These are phyloP conservation scores for Pomacea maculata DNA, from an alignment of 1,140 invertebrate genomes.

Conservation along the genomic window DNA sequence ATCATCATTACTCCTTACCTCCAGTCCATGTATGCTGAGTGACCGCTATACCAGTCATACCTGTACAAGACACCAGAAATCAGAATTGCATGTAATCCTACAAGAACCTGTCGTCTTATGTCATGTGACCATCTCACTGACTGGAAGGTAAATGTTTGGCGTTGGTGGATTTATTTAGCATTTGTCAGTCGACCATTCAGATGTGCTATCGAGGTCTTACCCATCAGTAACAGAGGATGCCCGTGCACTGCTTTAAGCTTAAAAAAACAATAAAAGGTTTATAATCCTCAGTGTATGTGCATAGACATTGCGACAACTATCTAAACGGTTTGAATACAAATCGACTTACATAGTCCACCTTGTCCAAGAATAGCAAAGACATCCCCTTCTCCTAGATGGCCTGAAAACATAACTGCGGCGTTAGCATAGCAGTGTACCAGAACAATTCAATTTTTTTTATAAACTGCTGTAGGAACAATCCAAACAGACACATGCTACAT, in stretches of 20 bases:
- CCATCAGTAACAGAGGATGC: neutral
- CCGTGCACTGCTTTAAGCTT: neutral
- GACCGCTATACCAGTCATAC: neutral
- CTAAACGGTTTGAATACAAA: neutral
- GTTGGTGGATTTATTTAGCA: too few species aligned
- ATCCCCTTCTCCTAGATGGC: constrained; percentile 41
- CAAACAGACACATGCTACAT: neutral
- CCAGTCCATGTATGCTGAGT: constrained; percentile 2
- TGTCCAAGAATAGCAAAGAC: constrained; percentile 51
- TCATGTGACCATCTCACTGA: too few species aligned
- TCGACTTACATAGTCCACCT: constrained; percentile 38
- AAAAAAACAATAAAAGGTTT: neutral
- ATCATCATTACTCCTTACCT: neutral
- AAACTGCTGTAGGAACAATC: too few species aligned
- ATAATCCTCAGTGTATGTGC: neutral
- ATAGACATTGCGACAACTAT: neutral
- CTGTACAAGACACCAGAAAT: constrained; percentile 2
- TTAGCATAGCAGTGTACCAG: neutral
- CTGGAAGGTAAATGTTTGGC: too few species aligned
- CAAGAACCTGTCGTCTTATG: too few species aligned
- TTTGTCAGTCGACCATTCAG: neutral
- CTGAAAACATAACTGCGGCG: constrained; percentile 14
- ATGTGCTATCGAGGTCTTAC: neutral
- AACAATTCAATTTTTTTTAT: too few species aligned
- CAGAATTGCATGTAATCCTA: neutral